phyloP scores from a whole-genome alignment of 2,797 vertebrate genomes.

The Clarias platycephalus region DNA sequence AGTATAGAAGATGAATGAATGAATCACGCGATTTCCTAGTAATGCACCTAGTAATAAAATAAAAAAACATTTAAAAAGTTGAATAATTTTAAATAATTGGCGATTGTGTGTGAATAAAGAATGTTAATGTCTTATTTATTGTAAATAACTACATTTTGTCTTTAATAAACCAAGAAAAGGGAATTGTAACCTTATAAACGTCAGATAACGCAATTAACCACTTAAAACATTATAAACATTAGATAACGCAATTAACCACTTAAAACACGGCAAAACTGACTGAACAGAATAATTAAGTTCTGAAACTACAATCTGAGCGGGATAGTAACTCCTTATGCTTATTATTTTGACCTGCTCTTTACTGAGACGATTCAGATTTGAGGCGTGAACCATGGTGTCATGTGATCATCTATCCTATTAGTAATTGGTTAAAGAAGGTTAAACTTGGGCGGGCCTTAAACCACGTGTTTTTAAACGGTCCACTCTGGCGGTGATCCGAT shows the following conservation, averaged over 20 bases:
- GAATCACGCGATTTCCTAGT: not conserved
- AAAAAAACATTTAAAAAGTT: too few species aligned
- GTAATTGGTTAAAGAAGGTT: slow-evolving; percentile 59
- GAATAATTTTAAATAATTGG: not conserved
- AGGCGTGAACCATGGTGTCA: not conserved
- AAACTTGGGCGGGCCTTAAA: slow-evolving; percentile 54
- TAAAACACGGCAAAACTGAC: not conserved
- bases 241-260: not conserved
- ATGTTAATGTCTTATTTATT: not conserved
- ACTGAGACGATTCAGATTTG: not conserved
- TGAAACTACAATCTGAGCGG: too few species aligned
- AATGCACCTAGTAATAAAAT: not conserved
- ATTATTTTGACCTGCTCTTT: not conserved
- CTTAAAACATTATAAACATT: not conserved
- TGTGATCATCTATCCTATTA: not conserved
- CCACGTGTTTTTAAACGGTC: slow-evolving; percentile 31
- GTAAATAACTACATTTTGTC: not conserved
- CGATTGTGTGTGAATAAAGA: not conserved
- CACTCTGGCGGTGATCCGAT: slow-evolving; percentile 64
- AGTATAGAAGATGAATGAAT: not conserved
- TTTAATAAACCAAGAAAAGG: not conserved
- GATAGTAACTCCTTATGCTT: not conserved
- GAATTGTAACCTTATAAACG: not conserved
- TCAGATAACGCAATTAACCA: not conserved
- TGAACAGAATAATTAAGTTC: not conserved